phyloP scores from a whole-genome alignment of 2,113 vertebrate species.

The Pelodiscus sinensis region DNA sequence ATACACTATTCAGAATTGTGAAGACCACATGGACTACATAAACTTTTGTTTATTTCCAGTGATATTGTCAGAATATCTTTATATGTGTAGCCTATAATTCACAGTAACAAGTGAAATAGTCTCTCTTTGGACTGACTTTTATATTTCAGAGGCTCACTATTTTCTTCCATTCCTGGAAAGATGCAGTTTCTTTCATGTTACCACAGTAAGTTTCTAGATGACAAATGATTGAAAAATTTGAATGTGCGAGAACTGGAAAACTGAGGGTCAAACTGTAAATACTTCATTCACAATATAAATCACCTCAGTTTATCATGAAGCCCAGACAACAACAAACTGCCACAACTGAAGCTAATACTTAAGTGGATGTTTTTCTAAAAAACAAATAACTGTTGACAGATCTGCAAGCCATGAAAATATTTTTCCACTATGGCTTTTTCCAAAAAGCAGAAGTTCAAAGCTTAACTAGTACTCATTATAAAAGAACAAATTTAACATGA shows the following conservation, averaged over 20 bases:
- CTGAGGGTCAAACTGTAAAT: not conserved
- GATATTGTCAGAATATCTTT: not conserved
- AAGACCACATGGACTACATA: not conserved
- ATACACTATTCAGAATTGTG: slow-evolving; percentile 14
- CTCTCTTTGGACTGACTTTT: slow-evolving; percentile 5
- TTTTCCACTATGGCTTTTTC: slow-evolving; percentile 78
- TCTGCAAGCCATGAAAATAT: slow-evolving; percentile 73
- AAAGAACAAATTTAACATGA: slow-evolving; percentile 78
- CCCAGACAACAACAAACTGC: slow-evolving; percentile 57
- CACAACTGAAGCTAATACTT: slow-evolving; percentile 39
- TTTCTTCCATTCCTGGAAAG: not conserved
- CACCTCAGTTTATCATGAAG: slow-evolving; percentile 47
- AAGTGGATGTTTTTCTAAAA: slow-evolving; percentile 24
- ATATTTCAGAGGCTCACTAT: not conserved
- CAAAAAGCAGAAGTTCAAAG: slow-evolving; percentile 81
- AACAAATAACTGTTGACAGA: slow-evolving; percentile 64
- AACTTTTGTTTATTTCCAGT: slow-evolving; percentile 26
- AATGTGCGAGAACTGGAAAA: slow-evolving; percentile 29
- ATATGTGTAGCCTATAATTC: slow-evolving; percentile 5
- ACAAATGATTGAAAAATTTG: slow-evolving; percentile 15
- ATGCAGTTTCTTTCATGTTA: not conserved
- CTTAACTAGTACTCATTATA: slow-evolving; percentile 76
- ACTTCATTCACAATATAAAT: slow-evolving; percentile 47
- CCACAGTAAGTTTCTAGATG: slow-evolving; percentile 11
- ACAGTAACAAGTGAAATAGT: not conserved